phyloP scores from a whole-genome alignment of 2,797 vertebrate species.

The Macroramphosus scolopax region DNA sequence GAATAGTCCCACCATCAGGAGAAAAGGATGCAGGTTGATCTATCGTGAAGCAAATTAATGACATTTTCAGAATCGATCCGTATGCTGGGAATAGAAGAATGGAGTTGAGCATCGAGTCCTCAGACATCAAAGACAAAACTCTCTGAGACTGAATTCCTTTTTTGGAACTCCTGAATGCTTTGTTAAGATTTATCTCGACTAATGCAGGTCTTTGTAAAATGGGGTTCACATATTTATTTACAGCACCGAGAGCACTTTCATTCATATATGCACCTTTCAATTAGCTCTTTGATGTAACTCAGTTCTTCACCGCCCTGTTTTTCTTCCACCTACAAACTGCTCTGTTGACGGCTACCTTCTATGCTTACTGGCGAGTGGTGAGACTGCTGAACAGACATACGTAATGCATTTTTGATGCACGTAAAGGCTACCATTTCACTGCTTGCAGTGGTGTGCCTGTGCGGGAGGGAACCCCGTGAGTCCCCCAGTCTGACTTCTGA shows the following conservation, averaged over 20 bases:
- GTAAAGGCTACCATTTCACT: constrained; percentile 54
- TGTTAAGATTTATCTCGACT: no score
- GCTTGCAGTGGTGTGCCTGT: constrained; percentile 44
- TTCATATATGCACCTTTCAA: not conserved
- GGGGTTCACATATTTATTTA: no score
- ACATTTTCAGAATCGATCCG: constrained; percentile 60
- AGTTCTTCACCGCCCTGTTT: constrained; percentile 28
- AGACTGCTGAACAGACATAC: constrained; percentile 64
- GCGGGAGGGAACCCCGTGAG: constrained; percentile 42
- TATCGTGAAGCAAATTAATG: constrained; percentile 60
- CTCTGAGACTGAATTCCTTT: no score
- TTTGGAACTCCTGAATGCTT: no score
- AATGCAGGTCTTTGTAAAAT: not conserved
- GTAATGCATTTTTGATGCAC: constrained; percentile 75
- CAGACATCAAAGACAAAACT: constrained; percentile 42
- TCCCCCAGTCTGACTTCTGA: constrained; percentile 52
- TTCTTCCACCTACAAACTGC: constrained; percentile 40
- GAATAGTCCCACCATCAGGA: no score
- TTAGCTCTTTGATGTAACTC: constrained; percentile 15
- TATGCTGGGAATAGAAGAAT: constrained; percentile 45
- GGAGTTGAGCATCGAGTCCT: constrained; percentile 36
- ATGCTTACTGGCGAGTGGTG: constrained; percentile 51
- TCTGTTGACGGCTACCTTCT: constrained; percentile 50
- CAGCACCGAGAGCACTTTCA: no score
- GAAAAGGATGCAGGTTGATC: constrained; percentile 53